Base-by-base conservation (phyloP, 2,888 invertebrate genomes). In the Seladonia tumulorum region DNA sequence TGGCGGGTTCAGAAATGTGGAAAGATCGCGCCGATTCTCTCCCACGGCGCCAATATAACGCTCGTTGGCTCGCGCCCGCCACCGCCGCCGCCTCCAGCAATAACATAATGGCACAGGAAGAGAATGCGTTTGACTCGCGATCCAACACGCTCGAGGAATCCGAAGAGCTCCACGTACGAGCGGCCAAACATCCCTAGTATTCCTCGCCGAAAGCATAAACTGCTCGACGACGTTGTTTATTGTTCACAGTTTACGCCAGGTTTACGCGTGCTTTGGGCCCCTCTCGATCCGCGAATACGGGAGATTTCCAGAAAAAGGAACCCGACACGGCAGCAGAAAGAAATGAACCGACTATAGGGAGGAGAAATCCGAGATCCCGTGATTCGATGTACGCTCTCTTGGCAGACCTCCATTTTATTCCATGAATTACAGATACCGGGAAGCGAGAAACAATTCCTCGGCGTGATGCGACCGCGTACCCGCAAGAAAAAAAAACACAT, bases 91-190 rank as follows among this genome's bases (percentile, higher is more conserved):
- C 86, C 89, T 84, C 74, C 82, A 85, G 92, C 93, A 93, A 93
- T 93, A 93, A 93, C 91, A 92, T 93, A 93, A 93, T 93, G 92
- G 93, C 91, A 90, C 90, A 91, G 93, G 91, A 92, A 93, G 93
- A 92, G 94, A 94, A 94, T 94, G 94, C 93, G 94, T 91, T 93
- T 92, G 93, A 93, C 93, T 94, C 92, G 93, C 94, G 91, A 94
- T 93, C 93, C 94, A 93, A 94, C 94, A 94, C 92, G 93, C 91
- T 90, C 90, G 88, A 90, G 94, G 94, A 94, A 94, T 94, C 92
- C 92, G 89, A 92, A 91, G 93, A 93, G 93, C 90, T 90, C 91
- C 83, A 81, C 86, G 89, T 88, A 90, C 89, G 90, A 91, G 89
- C 90, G 89, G 88, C 90, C 92, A 93, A 93, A 94, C 94, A 93